A percentile compares a stretch with the other conserved stretches of the same genome.
Conservation (phyloP, 2,797 vertebrate genomes). For the Intellagama lesueurii region DNA sequence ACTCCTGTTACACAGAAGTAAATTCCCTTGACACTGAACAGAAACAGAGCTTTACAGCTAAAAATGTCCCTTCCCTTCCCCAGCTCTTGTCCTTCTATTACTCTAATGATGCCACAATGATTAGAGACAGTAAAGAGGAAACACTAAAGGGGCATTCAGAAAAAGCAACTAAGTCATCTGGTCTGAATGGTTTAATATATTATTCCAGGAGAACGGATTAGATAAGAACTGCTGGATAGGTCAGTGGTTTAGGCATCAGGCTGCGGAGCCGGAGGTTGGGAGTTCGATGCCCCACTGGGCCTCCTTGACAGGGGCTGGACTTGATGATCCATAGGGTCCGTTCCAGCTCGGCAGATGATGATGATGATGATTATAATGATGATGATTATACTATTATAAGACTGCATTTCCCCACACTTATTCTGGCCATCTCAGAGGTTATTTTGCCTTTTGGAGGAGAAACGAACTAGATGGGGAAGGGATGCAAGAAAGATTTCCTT, state of each 20-base stretch:
- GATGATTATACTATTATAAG: not conserved
- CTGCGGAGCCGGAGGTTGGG: no score
- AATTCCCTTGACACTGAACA: not conserved
- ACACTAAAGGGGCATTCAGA: not conserved
- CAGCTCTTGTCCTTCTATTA: not conserved
- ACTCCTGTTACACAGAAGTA: not conserved
- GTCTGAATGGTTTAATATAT: no score
- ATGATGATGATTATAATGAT: no score
- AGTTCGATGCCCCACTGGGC: no score
- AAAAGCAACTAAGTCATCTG: not conserved
- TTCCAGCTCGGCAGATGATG: no score
- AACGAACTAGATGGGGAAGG: no score
- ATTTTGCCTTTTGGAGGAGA: no score
- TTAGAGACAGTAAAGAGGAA: no score
- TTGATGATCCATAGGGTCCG: no score
- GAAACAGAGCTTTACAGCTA: not conserved
- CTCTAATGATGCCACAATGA: not conserved
- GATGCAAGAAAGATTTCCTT: not conserved
- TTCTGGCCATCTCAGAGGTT: no score
- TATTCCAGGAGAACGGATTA: not conserved
- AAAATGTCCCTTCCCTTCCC: not conserved
- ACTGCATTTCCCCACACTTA: not conserved
- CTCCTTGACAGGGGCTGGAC: no score
- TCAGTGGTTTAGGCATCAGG: no score
- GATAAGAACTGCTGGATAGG: not conserved